phyloP scores from a whole-genome alignment of 2,888 invertebrate species.

The Salticus scenicus region DNA sequence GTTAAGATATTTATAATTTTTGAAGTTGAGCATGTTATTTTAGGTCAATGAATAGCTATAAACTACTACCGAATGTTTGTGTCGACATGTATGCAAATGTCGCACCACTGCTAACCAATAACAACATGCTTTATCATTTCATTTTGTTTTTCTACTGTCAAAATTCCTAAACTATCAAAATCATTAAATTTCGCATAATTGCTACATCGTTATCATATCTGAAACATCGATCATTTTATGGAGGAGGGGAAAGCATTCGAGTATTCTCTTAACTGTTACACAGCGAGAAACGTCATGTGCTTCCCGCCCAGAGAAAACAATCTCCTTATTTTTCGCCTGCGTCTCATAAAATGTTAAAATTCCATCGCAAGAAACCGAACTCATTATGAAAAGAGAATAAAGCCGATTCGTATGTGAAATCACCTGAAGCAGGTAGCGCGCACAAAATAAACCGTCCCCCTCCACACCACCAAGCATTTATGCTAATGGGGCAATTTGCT shows the following conservation, averaged over 20 bases:
- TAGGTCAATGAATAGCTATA: too few species aligned
- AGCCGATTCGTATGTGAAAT: conserved; percentile 18
- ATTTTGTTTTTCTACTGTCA: too few species aligned
- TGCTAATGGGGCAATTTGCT: conserved; percentile 60
- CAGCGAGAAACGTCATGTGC: not conserved
- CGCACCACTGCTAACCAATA: too few species aligned
- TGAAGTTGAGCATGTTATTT: too few species aligned
- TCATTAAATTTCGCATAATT: not conserved
- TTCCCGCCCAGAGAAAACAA: conserved; percentile 6
- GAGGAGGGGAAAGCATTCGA: not conserved
- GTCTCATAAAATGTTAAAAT: conserved; percentile 6
- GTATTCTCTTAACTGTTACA: not conserved
- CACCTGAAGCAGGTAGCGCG: conserved; percentile 42
- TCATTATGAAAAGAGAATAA: conserved; percentile 19
- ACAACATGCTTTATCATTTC: too few species aligned
- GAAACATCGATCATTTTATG: not conserved
- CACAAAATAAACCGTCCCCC: conserved; percentile 40
- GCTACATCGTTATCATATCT: not conserved
- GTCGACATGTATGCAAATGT: too few species aligned
- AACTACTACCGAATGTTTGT: too few species aligned
- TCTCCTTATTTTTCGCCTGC: not conserved
- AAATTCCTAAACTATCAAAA: too few species aligned
- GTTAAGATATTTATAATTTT: too few species aligned
- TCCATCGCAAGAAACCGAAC: conserved; percentile 1
- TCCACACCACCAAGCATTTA: conserved; percentile 19